These are phyloP conservation scores for Python bivittatus DNA, from an alignment of 2,113 vertebrate species.

Conservation along the genomic window DNA sequence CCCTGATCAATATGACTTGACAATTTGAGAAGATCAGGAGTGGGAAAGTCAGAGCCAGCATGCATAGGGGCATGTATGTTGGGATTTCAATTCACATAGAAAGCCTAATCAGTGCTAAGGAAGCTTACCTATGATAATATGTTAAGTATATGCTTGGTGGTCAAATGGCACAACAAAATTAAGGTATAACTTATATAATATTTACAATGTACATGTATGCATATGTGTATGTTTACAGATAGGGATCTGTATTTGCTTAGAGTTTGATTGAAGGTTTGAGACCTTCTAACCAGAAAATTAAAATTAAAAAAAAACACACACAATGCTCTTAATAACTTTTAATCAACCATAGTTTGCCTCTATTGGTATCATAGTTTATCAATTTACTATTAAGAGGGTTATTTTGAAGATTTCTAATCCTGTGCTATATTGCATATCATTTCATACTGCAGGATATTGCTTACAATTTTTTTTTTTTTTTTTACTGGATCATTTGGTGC, in stretches of 20 bases:
- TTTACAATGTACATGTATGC: not conserved
- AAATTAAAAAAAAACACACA: not conserved
- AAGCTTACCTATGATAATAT: not conserved
- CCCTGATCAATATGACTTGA: not conserved
- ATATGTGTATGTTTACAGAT: not conserved
- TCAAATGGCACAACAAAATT: not conserved
- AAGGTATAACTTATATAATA: not conserved
- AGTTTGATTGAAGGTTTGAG: not conserved
- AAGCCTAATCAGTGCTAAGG: not conserved
- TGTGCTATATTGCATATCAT: not conserved
- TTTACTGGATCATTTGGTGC: not conserved
- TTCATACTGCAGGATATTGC: not conserved
- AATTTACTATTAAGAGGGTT: not conserved
- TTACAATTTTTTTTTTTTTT: too few species aligned
- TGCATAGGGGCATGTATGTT: not conserved
- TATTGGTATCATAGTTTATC: too few species aligned
- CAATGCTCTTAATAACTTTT: not conserved
- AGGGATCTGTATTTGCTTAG: not conserved
- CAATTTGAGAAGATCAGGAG: not conserved
- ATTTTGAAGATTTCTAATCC: not conserved
- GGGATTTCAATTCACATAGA: not conserved
- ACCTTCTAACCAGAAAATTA: not conserved
- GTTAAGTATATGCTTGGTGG: not conserved
- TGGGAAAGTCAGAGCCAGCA: not conserved
- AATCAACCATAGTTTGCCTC: not conserved